phyloP scores from a whole-genome alignment of 2,113 vertebrate species.

The Felis chaus region DNA sequence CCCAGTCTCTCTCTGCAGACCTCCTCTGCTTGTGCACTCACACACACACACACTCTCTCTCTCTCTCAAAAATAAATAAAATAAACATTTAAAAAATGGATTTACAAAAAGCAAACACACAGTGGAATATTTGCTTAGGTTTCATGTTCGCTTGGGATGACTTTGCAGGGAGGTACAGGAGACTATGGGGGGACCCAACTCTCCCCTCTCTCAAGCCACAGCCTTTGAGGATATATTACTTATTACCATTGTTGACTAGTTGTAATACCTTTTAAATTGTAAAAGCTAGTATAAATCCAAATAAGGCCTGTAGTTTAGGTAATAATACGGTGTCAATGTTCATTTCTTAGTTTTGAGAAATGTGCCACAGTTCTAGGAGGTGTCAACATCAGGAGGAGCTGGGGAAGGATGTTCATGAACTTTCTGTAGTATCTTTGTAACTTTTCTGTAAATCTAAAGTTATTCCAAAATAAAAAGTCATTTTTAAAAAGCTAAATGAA shows the following conservation, averaged over 20 bases:
- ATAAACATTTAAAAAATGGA: background rate
- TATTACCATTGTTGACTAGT: background rate
- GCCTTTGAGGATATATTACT: background rate
- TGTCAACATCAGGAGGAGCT: background rate
- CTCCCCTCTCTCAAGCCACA: background rate
- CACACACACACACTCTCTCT: too few species aligned
- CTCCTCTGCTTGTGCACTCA: too few species aligned
- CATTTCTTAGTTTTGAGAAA: background rate
- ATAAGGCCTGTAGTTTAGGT: background rate
- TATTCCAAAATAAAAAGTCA: background rate
- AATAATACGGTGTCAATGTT: background rate
- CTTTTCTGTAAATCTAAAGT: background rate
- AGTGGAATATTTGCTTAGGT: background rate
- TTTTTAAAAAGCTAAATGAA: background rate
- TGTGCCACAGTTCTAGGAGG: background rate
- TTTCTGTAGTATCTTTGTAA: background rate
- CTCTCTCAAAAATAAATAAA: too few species aligned
- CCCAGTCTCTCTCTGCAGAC: too few species aligned
- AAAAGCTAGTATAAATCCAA: conserved; percentile 31
- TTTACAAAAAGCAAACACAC: background rate
- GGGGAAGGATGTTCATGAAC: background rate
- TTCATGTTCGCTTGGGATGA: background rate
- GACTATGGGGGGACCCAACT: background rate
- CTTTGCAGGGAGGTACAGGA: background rate
- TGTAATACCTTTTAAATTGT: background rate